Evolutionary conservation across 2,113 vertebrate genomes (phyloP), one percentile per base, ranked within the genome.

Genomic region (Callipepla californica): DNA sequence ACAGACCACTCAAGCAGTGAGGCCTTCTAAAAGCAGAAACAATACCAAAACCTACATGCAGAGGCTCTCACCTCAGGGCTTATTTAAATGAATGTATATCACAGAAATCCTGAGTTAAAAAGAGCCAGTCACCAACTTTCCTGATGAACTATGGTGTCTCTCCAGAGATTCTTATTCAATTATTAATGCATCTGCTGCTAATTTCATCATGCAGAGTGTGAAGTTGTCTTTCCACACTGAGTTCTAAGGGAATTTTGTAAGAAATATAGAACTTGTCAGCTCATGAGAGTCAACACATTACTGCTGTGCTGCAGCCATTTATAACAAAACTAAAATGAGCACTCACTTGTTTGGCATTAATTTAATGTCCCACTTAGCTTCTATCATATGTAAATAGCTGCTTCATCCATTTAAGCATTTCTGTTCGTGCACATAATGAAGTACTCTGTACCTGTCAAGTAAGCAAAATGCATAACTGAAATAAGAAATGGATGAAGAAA

Each of bases 321-420:
- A 92, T 90, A 97, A 94, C 6, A 32, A 96, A 96, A 95, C 69
- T 80, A 95, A 96, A 96, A 97, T 80, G 81, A 86, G 79, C 93
- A 95, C 94, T 94, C 84, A 96, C 86, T 96, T 97, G 81, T 95
- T 96, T 97, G 95, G 92, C 86, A 97, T 96, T 96, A 97, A 97
- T 96, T 96, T 96, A 95, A 96, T 92, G 85, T 97, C 90, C 89
- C 87, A 94, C 89, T 96, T 96, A 97, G 70, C 75, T 94, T 91
- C 92, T 95, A 95, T 95, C 92, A 93, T 93, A 96, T 36, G 53
- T 83, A 95, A 97, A 96, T 94, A 94, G 81, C 84, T 93, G 75
- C 83, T 95, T 97, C 87, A 94, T 93, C 87, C 91, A 88, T 89
- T 97, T 95, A 96, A 96, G 84, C 75, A 92, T 94, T 95, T 96